Conservation (phyloP, 2,888 invertebrate genomes). For the Rhyacophila evoluta region DNA sequence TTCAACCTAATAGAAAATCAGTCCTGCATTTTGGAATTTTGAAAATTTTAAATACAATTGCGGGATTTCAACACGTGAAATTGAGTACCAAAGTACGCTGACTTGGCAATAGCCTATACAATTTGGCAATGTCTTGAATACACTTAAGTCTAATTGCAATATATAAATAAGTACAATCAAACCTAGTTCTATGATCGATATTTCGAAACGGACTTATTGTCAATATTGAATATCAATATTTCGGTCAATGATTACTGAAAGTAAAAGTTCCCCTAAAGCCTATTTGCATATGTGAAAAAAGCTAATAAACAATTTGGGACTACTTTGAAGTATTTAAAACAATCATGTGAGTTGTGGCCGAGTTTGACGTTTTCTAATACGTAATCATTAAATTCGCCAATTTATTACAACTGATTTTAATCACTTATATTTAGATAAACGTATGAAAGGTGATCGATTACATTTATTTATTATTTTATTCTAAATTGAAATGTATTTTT, state of each 20-base stretch:
- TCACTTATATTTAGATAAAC: not conserved
- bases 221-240: not conserved
- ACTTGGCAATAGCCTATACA: no score
- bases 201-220: not conserved
- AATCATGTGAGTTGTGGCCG: not conserved
- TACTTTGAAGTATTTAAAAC: not conserved
- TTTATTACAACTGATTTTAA: not conserved
- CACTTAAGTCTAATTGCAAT: conserved; percentile 6
- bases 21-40: no score
- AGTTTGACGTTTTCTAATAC: not conserved
- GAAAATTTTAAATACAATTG: no score
- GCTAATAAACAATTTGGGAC: not conserved
- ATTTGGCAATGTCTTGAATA: not conserved
- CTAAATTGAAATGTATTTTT: no score
- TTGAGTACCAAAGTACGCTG: no score
- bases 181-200: conserved; percentile 4
- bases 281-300: not conserved
- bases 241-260: not conserved
- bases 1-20: no score
- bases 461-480: no score
- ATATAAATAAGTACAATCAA: not conserved
- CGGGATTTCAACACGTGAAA: no score
- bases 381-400: not conserved
- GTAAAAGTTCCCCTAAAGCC: not conserved
- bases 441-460: not conserved